These are phyloP conservation scores for Actinia equina DNA, from an alignment of 64 coral and sea anemone genomes.

Conservation along the genomic window DNA sequence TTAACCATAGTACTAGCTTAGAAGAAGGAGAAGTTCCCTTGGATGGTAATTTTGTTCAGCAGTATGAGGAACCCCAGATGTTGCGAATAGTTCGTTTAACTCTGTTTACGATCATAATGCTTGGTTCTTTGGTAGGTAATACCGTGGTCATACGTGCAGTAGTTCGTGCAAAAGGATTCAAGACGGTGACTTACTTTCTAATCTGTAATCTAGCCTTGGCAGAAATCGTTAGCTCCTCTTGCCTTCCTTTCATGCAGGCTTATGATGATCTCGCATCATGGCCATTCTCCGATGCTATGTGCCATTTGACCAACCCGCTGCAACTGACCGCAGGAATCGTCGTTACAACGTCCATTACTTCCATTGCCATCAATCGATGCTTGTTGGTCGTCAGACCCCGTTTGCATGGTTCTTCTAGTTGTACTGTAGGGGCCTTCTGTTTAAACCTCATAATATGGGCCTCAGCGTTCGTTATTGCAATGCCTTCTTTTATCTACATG, in stretches of 20 bases:
- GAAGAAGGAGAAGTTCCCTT: neutral
- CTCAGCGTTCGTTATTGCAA: neutral
- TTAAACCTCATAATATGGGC: neutral
- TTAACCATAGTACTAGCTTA: neutral
- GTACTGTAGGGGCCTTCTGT: neutral
- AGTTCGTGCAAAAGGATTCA: neutral
- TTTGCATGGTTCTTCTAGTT: neutral
- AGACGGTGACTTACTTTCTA: constrained; percentile 46
- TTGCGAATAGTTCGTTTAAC: neutral
- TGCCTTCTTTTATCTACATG: constrained; percentile 19
- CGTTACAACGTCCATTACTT: constrained; percentile 26
- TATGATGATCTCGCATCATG: neutral
- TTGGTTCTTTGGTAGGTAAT: constrained; percentile 43
- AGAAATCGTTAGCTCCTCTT: constrained; percentile 29
- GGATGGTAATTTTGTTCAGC: neutral
- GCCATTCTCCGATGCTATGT: constrained; percentile 12
- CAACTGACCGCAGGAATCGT: constrained; percentile 1
- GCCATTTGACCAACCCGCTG: neutral
- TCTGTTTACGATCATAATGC: constrained; percentile 18
- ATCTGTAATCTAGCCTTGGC: constrained; percentile 48
- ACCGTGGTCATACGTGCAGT: constrained; percentile 32
- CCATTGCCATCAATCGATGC: constrained; percentile 55
- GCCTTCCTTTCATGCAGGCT: constrained; percentile 14
- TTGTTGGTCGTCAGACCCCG: neutral
- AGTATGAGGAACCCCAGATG: neutral